A percentile compares a stretch with the other conserved stretches of the same genome.
Evolutionary conservation across 2,113 vertebrate genomes (phyloP).

Genomic region (Bombycilla garrulus): DNA sequence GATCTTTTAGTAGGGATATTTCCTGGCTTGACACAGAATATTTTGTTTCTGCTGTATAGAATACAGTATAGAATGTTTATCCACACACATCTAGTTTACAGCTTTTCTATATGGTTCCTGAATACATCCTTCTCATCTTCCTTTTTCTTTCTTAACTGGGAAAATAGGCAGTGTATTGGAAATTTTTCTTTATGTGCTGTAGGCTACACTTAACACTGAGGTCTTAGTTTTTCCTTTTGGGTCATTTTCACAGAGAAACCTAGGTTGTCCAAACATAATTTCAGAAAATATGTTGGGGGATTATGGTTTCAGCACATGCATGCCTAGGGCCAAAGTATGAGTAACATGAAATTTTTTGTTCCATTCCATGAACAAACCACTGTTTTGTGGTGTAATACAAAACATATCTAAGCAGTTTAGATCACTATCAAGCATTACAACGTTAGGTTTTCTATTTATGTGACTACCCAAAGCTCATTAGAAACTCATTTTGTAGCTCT

Average conservation of each 20-base stretch:
- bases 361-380: conserved; percentile 80
- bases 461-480: conserved; percentile 78
- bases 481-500: conserved; percentile 69
- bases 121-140: conserved; percentile 46
- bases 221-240: conserved; percentile 73
- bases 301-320: conserved; percentile 78
- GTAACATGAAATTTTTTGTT: conserved; percentile 81
- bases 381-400: conserved; percentile 79
- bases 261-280: conserved; percentile 76
- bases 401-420: conserved; percentile 77
- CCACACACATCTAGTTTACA: conserved; percentile 20
- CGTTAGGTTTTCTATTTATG: conserved; percentile 75
- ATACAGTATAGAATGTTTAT: conserved; percentile 28
- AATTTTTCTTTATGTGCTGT: conserved; percentile 60
- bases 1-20: background rate
- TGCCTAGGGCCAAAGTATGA: conserved; percentile 81
- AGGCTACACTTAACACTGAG: conserved; percentile 70
- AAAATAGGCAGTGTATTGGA: conserved; percentile 64
- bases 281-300: conserved; percentile 73
- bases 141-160: background rate
- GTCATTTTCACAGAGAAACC: conserved; percentile 73
- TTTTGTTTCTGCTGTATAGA: conserved; percentile 29
- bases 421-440: conserved; percentile 77
- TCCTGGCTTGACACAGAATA: background rate
- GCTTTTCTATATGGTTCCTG: conserved; percentile 19